phyloP scores from a whole-genome alignment of 1,140 invertebrate species.

The Scaptomyza graminum region DNA sequence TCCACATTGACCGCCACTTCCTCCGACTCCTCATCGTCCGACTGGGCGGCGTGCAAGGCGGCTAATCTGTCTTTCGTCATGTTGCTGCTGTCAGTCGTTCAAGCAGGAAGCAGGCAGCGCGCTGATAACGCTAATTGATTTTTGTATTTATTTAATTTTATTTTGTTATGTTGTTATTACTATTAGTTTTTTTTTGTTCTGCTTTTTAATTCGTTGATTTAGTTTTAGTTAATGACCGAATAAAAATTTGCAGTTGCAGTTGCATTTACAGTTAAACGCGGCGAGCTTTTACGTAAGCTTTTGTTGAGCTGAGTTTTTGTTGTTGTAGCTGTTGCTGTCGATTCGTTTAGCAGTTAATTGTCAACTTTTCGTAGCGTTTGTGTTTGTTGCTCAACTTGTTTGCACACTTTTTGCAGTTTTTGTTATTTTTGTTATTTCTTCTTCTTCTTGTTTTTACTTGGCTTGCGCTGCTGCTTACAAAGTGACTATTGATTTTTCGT shows the following conservation, averaged over 20 bases:
- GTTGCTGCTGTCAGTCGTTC: constrained; percentile 79
- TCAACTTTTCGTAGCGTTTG: constrained; percentile 53
- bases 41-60: constrained; percentile 97
- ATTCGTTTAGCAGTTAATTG: constrained; percentile 64
- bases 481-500: constrained; percentile 70
- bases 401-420: constrained; percentile 52
- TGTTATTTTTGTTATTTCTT: constrained; percentile 7
- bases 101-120: constrained; percentile 28
- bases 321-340: constrained; percentile 24
- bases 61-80: constrained; percentile 99
- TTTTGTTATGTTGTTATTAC: not conserved
- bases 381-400: constrained; percentile 60
- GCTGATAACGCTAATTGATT: constrained; percentile 23
- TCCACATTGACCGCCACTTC: constrained; percentile 96
- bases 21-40: constrained; percentile 97
- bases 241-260: constrained; percentile 20
- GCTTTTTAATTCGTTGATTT: constrained; percentile 9
- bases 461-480: constrained; percentile 40
- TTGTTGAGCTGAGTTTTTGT: no score
- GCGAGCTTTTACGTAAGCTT: constrained; percentile 62
- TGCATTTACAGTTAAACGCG: constrained; percentile 27
- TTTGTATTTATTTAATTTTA: constrained; percentile 5
- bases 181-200: not conserved
- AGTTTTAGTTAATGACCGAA: constrained; percentile 8
- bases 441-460: constrained; percentile 17